Base-by-base conservation (phyloP, 2,888 invertebrate species). In the Tolmerus cingulatus region DNA sequence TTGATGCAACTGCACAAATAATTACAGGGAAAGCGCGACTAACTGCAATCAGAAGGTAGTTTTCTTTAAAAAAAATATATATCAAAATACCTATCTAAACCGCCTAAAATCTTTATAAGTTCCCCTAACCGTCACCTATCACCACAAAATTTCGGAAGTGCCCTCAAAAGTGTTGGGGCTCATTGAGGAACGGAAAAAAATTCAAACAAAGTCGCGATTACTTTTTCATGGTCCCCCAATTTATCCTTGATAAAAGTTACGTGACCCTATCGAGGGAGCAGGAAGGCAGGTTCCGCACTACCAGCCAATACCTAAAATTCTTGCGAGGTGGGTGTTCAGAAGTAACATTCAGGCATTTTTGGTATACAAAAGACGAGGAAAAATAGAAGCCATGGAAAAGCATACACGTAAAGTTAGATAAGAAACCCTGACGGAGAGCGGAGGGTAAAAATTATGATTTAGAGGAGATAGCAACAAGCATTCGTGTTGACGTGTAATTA, bases 401-500 rank as follows among this genome's bases (percentile, higher is more conserved):
- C 66, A 66, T 23, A 66, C 66, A 66, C 66, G 66, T 66, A 66
- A 66, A 66, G 66, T 66, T 66, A 66, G 66, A 66, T 66, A 66
- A 66, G 23, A 66, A 27, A 14, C 27, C 23, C 66, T 19, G 66
- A 27, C 27, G 23, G 66, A 66, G 66, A 66, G 27, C 27, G 66
- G 66, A 51, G 27, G 34, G 37, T 74, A 79, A 30, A 51, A 55
- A 81, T 46, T 30, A 23, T 51, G 51, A 81, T 81, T 81, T 55
- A 46, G 23, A 27, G 30, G n/a, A 46, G 27, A 81, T 51, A 81
- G 81, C 81, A 81, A 55, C 55, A 81, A 81, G 81, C 81, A 66
- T 81, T 81, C 81, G 81, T 81, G 81, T 81, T 81, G 81, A 55
- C n/a, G 51, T 55, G 30, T 51, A 81, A 81, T 81, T 81, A 81